These are phyloP conservation scores for Trachelus tabidus DNA, from an alignment of 2,888 invertebrate species.

Conservation along the genomic window DNA sequence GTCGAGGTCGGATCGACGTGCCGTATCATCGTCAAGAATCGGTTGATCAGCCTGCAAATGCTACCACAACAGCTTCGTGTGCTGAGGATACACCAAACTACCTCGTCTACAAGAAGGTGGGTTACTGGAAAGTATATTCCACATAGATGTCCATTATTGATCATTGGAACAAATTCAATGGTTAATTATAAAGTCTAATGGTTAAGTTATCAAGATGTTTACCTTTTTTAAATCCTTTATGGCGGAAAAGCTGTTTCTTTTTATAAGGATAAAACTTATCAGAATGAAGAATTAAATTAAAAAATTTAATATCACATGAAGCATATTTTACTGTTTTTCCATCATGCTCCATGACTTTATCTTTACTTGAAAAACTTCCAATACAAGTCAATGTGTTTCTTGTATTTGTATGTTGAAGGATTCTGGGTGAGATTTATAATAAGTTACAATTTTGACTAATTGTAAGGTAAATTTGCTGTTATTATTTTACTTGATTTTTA, in stretches of 20 bases:
- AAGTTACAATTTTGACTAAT: not conserved
- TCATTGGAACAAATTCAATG: not conserved
- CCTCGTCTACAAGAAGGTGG: conserved; percentile 88
- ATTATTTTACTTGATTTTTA: not conserved
- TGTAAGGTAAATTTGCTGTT: not conserved
- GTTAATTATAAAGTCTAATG: not conserved
- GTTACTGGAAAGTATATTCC: not conserved
- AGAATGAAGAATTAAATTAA: too few relatives aligned
- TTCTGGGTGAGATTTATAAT: too few relatives aligned
- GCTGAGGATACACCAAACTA: conserved; percentile 88
- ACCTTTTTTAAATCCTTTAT: not conserved
- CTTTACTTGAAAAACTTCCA: too few relatives aligned
- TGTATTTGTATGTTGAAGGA: too few relatives aligned
- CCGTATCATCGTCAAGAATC: conserved; percentile 24
- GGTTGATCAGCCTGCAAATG: conserved; percentile 33
- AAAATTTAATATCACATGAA: not conserved
- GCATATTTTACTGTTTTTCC: not conserved
- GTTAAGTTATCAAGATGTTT: not conserved
- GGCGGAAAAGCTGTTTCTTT: not conserved
- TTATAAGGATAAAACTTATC: not conserved
- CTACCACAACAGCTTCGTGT: conserved; percentile 68
- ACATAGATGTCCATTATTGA: not conserved
- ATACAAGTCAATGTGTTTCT: too few relatives aligned
- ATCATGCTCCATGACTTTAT: too few relatives aligned
- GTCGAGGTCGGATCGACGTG: conserved; percentile 37